phyloP scores from a whole-genome alignment of 2,113 vertebrate species.

The Cygnus buccinator region DNA sequence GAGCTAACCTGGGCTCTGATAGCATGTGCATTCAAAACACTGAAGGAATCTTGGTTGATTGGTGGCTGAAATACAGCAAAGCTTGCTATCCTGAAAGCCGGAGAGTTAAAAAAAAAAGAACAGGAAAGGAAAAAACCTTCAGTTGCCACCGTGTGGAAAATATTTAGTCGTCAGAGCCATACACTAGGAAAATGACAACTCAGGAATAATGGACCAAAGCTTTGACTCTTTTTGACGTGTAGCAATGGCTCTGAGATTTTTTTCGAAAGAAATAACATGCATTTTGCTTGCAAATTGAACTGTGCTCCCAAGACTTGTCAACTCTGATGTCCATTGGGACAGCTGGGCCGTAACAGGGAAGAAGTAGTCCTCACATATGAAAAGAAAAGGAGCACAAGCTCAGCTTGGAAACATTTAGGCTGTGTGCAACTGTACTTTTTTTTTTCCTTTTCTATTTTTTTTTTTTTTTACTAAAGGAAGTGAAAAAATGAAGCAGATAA shows the following conservation, averaged over 20 bases:
- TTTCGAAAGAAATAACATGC: neutral
- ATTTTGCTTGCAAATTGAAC: neutral
- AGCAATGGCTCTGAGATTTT: neutral
- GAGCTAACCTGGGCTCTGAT: neutral
- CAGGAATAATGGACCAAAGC: neutral
- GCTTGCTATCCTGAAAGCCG: neutral
- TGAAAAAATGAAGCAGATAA: neutral
- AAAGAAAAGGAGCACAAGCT: neutral
- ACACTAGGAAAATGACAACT: neutral
- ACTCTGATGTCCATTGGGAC: neutral
- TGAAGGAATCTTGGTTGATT: neutral
- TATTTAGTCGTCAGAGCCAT: neutral
- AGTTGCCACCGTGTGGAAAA: neutral
- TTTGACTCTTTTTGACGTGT: neutral
- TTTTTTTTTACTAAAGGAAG: neutral
- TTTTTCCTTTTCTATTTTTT: neutral
- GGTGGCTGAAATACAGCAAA: neutral
- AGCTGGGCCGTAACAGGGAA: neutral
- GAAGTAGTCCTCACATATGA: neutral
- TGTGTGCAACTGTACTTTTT: neutral
- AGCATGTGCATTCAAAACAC: neutral
- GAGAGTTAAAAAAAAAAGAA: neutral
- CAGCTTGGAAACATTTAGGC: neutral
- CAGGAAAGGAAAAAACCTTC: neutral
- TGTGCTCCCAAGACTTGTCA: neutral